A percentile compares a stretch with the other conserved stretches of the same genome.
phyloP scores from a whole-genome alignment of 2,888 invertebrate genomes.

The Ophion slaviceki region DNA sequence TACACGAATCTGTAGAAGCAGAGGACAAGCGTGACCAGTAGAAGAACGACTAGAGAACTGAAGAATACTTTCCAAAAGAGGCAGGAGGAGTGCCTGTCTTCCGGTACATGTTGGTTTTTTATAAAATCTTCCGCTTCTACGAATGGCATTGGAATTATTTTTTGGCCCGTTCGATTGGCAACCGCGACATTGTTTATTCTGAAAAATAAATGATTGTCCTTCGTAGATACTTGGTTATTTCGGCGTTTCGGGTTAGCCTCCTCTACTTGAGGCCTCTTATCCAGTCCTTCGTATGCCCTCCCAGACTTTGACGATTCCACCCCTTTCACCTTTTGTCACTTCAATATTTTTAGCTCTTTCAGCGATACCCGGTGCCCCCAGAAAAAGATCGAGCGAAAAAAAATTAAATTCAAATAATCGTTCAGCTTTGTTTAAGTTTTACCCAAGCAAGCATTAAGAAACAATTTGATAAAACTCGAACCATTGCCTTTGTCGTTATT shows the following conservation, averaged over 20 bases:
- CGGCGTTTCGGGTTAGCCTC: neutral
- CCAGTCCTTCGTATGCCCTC: neutral
- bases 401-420: too few relatives aligned
- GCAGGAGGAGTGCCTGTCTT: slow-evolving; percentile 21
- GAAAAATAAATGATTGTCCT: slow-evolving; percentile 7
- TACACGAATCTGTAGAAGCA: slow-evolving; percentile 62
- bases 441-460: too few relatives aligned
- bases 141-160: slow-evolving; percentile 19
- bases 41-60: slow-evolving; percentile 44
- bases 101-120: slow-evolving; percentile 10
- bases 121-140: neutral
- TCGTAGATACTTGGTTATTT: neutral
- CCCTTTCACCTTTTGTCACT: neutral
- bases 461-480: too few relatives aligned
- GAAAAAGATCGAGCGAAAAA: too few relatives aligned
- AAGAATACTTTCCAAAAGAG: slow-evolving; percentile 60
- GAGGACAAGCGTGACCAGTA: slow-evolving; percentile 44
- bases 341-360: neutral
- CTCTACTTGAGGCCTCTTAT: neutral
- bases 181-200: slow-evolving; percentile 34
- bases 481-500: too few relatives aligned
- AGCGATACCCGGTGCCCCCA: too few relatives aligned
- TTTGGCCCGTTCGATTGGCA: slow-evolving; percentile 41
- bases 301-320: neutral
- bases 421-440: too few relatives aligned